Evolutionary conservation across 1,140 invertebrate species (phyloP).

Genomic region (Apocrypta bakeri): DNA sequence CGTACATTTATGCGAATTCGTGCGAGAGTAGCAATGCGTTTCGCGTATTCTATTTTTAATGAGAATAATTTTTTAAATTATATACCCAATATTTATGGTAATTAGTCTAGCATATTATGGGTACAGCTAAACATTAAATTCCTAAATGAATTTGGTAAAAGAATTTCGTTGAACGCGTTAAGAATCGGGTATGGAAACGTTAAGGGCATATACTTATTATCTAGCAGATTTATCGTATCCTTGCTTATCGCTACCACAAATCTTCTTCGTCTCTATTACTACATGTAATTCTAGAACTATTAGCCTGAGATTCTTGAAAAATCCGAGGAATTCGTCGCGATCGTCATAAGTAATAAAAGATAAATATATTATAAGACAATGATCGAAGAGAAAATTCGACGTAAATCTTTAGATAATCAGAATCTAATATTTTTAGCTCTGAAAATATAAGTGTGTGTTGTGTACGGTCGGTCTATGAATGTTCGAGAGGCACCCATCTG

Average conservation of each 20-base stretch:
- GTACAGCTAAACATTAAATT: no score
- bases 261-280: constrained; percentile 34
- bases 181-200: constrained; percentile 15
- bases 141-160: not conserved
- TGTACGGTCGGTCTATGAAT: not conserved
- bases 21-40: no score
- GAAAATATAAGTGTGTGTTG: not conserved
- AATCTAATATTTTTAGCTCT: not conserved
- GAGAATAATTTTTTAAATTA: not conserved
- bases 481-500: not conserved
- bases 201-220: constrained; percentile 36
- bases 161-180: not conserved
- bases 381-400: not conserved
- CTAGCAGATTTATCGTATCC: constrained; percentile 29
- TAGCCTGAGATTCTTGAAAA: no score
- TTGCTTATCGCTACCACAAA: constrained; percentile 37
- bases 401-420: not conserved
- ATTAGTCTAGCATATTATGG: no score
- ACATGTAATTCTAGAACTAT: no score
- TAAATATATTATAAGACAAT: constrained; percentile 6
- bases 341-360: no score
- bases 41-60: no score
- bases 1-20: no score
- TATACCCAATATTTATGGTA: no score
- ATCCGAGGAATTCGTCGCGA: no score